Evolutionary conservation across 2,113 vertebrate species (phyloP), one percentile per base, ranked within the genome.

Genomic region (Engystomops pustulosus): DNA sequence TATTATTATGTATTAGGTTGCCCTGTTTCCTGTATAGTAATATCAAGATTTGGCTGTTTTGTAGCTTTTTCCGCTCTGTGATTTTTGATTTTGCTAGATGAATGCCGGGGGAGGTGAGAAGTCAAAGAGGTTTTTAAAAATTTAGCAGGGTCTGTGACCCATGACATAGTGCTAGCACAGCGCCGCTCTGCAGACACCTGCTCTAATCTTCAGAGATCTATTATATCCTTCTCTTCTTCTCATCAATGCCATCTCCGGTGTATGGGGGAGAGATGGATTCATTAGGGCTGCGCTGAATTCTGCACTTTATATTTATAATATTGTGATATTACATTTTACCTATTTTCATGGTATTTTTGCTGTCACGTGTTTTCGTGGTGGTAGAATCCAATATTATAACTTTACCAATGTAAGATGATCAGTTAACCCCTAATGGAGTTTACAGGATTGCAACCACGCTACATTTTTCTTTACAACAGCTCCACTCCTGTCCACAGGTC

Each of bases 41-140:
- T 15, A 30, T 30, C 9, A 7, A 3, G 0, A 1, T 67, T 67
- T 67, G 2, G 20, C 30, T 36, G 10, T 25, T 18, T 36, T 67
- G 6, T 20, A 20, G 0, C n/a, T 67, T 67, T 34, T 32, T 67
- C 32, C 9, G 62, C 20, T 34, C 17, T 36, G 6, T 32, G 6
- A 20, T 32, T 32, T 32, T 7, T 27, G 30, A 15, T 36, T 36
- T n/a, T 20, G 5, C 17, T 34, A 9, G 30, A 36, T 34, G 62
- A 67, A 67, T 18, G 17, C 27, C 9, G 17, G 12, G 34, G 3
- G 5, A 67, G 32, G 17, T 36, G 15, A 18, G 8, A 32, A 67
- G 62, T 36, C 62, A 67, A 36, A 36, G 30, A 34, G 30, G 32
- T 18, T 32, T 67, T 67, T 67, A 67, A 67, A 67, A 67, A 34